Conservation (phyloP, 2,888 invertebrate species). For the Hyposoter dolosus region DNA sequence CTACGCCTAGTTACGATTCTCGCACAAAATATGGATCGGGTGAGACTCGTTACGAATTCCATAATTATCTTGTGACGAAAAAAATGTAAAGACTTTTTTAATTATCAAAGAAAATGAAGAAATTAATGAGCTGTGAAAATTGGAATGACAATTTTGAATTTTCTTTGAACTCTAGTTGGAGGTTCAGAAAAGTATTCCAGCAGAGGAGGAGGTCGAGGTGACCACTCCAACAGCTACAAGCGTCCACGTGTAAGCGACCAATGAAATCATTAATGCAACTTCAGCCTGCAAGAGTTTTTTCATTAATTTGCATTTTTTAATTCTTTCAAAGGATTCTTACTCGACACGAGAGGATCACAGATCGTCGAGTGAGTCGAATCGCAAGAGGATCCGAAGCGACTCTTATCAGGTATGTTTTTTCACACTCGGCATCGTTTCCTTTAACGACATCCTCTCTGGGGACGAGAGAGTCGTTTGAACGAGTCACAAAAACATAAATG, state of each 20-base stretch:
- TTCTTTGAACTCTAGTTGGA: constrained; percentile 62
- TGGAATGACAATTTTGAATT: background rate
- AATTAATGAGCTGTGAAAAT: too few relatives aligned
- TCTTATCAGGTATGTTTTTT: constrained; percentile 81
- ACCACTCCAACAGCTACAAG: constrained; percentile 82
- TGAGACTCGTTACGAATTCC: constrained; percentile 60
- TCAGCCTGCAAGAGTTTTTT: background rate
- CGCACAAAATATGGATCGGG: constrained; percentile 81
- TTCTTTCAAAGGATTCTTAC: constrained; percentile 78
- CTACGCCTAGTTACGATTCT: constrained; percentile 81
- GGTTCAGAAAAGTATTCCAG: constrained; percentile 81
- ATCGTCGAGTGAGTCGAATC: constrained; percentile 80
- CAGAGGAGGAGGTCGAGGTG: constrained; percentile 81
- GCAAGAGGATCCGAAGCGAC: constrained; percentile 81
- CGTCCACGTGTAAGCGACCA: constrained; percentile 79
- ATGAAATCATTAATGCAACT: background rate
- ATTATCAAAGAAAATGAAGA: too few relatives aligned
- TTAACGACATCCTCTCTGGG: constrained; percentile 34
- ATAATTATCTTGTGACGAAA: background rate
- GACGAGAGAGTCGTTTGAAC: constrained; percentile 36
- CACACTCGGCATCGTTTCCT: constrained; percentile 2
- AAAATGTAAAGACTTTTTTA: too few relatives aligned
- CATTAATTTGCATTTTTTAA: background rate
- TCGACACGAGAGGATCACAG: constrained; percentile 82
- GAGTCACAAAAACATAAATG: constrained; percentile 27